Conservation (phyloP, 2,888 invertebrate genomes). For the Rhyacophila evoluta region DNA sequence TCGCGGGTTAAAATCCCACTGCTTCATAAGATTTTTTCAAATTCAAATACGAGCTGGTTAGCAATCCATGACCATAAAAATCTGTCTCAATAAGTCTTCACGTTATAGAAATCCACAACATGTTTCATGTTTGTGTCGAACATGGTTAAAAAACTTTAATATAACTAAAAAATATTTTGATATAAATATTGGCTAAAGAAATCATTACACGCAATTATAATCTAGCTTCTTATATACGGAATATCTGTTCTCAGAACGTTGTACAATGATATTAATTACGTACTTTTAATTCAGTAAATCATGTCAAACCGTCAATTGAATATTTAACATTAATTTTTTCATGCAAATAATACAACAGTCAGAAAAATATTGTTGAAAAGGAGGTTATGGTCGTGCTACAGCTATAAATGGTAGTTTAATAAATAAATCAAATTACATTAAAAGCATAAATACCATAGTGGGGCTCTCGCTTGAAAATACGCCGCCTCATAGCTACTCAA, state of each 20-base stretch:
- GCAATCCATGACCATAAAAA: no score
- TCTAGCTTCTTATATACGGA: background rate
- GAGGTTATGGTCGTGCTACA: constrained; percentile 37
- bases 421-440: constrained; percentile 48
- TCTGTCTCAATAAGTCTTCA: no score
- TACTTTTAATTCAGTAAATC: background rate
- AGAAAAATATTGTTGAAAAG: constrained; percentile 37
- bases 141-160: no score
- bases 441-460: constrained; percentile 20
- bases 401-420: constrained; percentile 34
- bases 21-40: no score
- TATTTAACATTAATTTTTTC: constrained; percentile 42
- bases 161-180: no score
- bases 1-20: no score
- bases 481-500: constrained; percentile 16
- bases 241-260: constrained; percentile 16
- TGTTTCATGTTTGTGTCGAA: no score
- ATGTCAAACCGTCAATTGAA: constrained; percentile 11
- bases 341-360: constrained; percentile 34
- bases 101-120: no score
- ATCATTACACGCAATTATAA: background rate
- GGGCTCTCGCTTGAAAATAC: constrained; percentile 3
- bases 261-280: constrained; percentile 32
- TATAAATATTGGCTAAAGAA: background rate
- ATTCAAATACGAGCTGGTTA: no score